Evolutionary conservation across 2,113 vertebrate species (phyloP).

Genomic region (Sorex fumeus): DNA sequence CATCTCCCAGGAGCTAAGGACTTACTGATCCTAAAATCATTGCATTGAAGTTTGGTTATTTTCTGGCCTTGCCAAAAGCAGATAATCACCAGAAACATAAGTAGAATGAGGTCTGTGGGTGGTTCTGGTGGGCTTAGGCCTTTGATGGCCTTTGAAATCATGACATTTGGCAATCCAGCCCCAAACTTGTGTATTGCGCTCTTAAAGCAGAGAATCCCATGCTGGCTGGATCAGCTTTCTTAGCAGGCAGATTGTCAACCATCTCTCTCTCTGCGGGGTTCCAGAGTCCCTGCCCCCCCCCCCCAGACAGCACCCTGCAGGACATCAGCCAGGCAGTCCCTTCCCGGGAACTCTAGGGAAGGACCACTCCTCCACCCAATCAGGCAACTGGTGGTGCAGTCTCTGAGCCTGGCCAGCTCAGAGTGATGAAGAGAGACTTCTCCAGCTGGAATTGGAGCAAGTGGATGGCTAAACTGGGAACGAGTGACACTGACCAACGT

Average conservation of each 20-base stretch:
- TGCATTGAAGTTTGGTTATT: background rate
- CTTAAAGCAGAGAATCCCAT: background rate
- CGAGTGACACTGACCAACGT: background rate
- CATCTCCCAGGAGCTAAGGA: background rate
- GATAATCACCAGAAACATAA: background rate
- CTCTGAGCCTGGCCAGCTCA: background rate
- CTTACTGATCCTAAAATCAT: background rate
- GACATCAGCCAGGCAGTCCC: background rate
- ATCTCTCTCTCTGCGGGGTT: background rate
- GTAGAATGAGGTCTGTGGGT: background rate
- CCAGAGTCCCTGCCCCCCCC: no score
- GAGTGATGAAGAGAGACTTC: conserved; percentile 11
- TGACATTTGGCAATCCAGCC: background rate
- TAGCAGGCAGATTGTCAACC: background rate
- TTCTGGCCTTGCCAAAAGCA: background rate
- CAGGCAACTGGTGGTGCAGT: background rate
- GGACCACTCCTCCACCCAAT: background rate
- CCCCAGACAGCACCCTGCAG: background rate
- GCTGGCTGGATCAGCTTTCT: background rate
- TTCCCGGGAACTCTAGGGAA: no score
- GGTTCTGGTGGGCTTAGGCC: background rate
- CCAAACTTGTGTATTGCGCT: background rate
- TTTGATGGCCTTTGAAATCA: background rate
- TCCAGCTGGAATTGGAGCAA: background rate
- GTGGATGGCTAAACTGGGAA: background rate